A percentile compares a stretch with the other conserved stretches of the same genome.
Conservation (phyloP, 2,797 vertebrate genomes). For the Crenuchus spilurus region DNA sequence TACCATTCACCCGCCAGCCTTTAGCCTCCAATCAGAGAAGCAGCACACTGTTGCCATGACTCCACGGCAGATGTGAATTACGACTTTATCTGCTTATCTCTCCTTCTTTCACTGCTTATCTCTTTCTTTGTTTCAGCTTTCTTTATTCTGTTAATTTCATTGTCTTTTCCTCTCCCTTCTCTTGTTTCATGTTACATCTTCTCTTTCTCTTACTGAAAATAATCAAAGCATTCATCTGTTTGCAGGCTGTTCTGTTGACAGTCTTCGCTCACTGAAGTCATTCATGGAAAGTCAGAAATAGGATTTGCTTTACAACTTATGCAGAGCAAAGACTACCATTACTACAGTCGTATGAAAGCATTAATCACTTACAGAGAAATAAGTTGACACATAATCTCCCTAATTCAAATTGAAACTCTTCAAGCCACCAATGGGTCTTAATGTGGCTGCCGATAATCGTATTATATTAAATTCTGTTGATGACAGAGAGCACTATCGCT, state of each 20-base stretch:
- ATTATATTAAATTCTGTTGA: background rate
- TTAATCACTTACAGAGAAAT: background rate
- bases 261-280: too few species aligned
- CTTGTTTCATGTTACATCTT: background rate
- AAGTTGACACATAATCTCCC: background rate
- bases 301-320: background rate
- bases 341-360: background rate
- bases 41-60: constrained; percentile 75
- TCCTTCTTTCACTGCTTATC: constrained; percentile 58
- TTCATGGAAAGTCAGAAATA: background rate
- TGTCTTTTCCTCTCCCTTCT: background rate
- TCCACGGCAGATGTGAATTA: constrained; percentile 72
- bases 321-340: background rate
- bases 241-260: background rate
- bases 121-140: background rate
- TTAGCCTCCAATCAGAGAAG: constrained; percentile 73
- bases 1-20: constrained; percentile 49
- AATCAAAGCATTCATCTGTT: background rate
- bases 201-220: background rate
- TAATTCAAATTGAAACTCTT: background rate
- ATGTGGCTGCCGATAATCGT: background rate
- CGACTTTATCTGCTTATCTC: constrained; percentile 69
- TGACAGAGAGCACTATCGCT: background rate
- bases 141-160: constrained; percentile 9
- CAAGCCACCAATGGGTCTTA: background rate